These are phyloP conservation scores for Planococcus citri DNA, from an alignment of 1,140 invertebrate genomes.

Conservation along the genomic window DNA sequence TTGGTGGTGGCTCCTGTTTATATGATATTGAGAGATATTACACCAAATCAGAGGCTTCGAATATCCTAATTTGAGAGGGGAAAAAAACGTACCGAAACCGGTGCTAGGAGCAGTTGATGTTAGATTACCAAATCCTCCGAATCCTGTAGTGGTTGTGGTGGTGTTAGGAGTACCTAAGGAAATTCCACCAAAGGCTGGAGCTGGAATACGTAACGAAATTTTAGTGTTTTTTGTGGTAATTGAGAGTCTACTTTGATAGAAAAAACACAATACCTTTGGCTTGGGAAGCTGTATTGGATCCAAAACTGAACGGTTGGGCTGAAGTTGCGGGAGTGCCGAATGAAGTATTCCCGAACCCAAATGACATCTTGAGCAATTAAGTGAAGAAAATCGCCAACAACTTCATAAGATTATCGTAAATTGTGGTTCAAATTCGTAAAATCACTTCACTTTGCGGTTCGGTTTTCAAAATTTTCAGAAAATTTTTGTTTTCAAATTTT, in stretches of 20 bases:
- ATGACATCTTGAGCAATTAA: background rate
- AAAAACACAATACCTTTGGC: background rate
- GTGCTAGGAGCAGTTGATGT: constrained; percentile 38
- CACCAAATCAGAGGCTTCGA: constrained; percentile 30
- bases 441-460: no score
- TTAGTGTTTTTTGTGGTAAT: background rate
- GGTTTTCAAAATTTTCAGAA: background rate
- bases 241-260: background rate
- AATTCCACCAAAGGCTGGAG: background rate
- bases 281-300: constrained; percentile 27
- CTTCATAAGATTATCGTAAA: no score
- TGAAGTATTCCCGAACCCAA: background rate
- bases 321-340: constrained; percentile 30
- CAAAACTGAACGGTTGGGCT: constrained; percentile 29
- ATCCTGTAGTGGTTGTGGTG: background rate
- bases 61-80: background rate
- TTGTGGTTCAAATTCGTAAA: no score
- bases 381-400: no score
- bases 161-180: background rate
- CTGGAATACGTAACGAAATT: background rate
- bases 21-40: constrained; percentile 45
- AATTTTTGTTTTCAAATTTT: background rate
- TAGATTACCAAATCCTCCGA: constrained; percentile 34
- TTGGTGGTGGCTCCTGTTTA: constrained; percentile 38
- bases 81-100: constrained; percentile 30